These are phyloP conservation scores for Acheta domesticus DNA, from an alignment of 2,888 invertebrate genomes.

Conservation along the genomic window DNA sequence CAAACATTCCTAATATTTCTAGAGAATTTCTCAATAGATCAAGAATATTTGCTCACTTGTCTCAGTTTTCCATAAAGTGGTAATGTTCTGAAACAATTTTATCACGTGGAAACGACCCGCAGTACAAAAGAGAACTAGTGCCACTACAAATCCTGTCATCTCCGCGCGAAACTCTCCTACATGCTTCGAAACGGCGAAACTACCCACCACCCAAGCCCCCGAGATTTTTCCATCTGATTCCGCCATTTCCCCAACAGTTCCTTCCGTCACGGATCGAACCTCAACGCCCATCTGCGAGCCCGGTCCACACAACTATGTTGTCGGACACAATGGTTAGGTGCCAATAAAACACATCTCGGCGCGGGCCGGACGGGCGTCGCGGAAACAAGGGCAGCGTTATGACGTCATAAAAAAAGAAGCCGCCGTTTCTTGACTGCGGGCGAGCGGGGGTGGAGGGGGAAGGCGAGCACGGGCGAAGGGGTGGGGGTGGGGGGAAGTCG, in stretches of 20 bases:
- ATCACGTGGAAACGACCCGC: too few relatives aligned
- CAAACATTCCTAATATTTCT: too few relatives aligned
- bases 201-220: too few relatives aligned
- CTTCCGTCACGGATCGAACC: neutral
- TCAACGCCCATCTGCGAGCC: neutral
- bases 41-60: too few relatives aligned
- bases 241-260: neutral
- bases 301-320: neutral
- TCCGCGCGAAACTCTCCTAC: too few relatives aligned
- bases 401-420: neutral
- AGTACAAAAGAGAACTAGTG: too few relatives aligned
- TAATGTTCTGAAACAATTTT: too few relatives aligned
- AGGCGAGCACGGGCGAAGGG: neutral
- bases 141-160: too few relatives aligned
- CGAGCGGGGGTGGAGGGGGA: neutral
- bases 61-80: too few relatives aligned
- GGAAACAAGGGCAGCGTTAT: constrained; percentile 4
- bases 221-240: neutral
- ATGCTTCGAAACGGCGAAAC: too few relatives aligned
- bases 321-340: neutral
- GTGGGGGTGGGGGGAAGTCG: neutral
- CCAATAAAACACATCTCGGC: neutral
- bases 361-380: neutral
- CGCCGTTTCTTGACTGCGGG: neutral
- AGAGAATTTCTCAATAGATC: too few relatives aligned